phyloP scores from a whole-genome alignment of 2,113 vertebrate genomes.

The Lipophrys pholis region DNA sequence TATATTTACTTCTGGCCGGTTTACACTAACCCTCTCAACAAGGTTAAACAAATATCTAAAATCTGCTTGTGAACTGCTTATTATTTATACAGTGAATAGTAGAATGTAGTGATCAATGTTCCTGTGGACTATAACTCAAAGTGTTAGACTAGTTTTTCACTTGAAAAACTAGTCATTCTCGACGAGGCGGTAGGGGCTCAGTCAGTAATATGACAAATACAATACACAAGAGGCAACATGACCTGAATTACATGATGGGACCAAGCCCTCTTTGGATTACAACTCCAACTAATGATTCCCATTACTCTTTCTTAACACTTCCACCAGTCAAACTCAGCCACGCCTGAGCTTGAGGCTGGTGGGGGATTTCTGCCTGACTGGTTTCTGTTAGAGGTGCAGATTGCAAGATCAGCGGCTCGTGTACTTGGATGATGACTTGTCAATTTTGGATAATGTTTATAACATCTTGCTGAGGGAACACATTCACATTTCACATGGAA shows the following conservation, averaged over 20 bases:
- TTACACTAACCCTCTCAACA: background rate
- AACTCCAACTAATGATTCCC: slow-evolving; percentile 15
- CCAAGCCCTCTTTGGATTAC: slow-evolving; percentile 20
- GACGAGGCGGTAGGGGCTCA: background rate
- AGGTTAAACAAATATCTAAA: too few species aligned
- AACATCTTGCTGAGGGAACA: background rate
- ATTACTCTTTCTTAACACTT: slow-evolving; percentile 40
- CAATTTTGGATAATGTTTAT: slow-evolving; percentile 24
- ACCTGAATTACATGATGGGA: slow-evolving; percentile 12
- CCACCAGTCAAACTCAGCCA: slow-evolving; percentile 19
- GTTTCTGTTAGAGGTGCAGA: slow-evolving; percentile 53
- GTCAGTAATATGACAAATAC: background rate
- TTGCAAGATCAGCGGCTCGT: slow-evolving; percentile 13
- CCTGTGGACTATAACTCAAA: background rate
- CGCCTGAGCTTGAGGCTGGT: slow-evolving; percentile 58
- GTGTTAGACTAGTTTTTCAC: background rate
- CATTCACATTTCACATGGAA: too few species aligned
- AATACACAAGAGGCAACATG: slow-evolving; percentile 47
- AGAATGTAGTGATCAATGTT: background rate
- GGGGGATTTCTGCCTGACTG: slow-evolving; percentile 57
- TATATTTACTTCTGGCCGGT: background rate
- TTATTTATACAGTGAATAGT: background rate
- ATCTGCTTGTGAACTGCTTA: background rate
- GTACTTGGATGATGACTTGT: slow-evolving; percentile 47
- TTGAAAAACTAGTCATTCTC: background rate